Percentiles rank a stretch among this genome's conserved stretches.
phyloP scores from a whole-genome alignment of 2,797 vertebrate genomes.

The Rhodeus uyekii region DNA sequence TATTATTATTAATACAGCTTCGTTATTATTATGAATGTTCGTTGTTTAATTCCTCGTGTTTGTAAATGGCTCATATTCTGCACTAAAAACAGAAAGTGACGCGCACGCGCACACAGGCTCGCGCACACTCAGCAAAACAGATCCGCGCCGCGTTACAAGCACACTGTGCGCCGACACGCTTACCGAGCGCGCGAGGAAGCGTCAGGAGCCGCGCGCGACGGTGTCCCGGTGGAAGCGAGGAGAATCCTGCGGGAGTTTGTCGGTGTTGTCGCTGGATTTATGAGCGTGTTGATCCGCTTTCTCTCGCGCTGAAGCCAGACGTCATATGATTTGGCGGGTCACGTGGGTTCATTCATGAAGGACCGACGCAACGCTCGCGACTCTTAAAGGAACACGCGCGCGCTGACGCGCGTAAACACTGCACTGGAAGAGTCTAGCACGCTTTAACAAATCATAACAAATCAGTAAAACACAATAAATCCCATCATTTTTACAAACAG shows the following conservation, averaged over 20 bases:
- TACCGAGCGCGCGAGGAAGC: conserved; percentile 52
- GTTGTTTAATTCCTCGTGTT: background rate
- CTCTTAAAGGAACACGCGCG: conserved; percentile 73
- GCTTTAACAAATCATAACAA: background rate
- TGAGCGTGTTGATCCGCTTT: conserved; percentile 69
- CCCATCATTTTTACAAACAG: background rate
- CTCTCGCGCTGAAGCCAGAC: conserved; percentile 81
- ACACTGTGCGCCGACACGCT: conserved; percentile 16
- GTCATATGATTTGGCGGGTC: conserved; percentile 94
- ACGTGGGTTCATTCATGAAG: conserved; percentile 98
- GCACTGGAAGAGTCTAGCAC: background rate
- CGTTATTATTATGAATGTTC: background rate
- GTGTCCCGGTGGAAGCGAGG: background rate
- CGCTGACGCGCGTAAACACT: background rate
- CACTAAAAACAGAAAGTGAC: conserved; percentile 18
- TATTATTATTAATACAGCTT: background rate
- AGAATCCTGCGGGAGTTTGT: conserved; percentile 29
- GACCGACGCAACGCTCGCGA: conserved; percentile 74
- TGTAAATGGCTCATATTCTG: background rate
- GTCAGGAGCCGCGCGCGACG: conserved; percentile 9
- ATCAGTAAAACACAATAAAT: background rate
- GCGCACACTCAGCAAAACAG: conserved; percentile 52
- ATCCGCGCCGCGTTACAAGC: background rate
- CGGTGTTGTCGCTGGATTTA: conserved; percentile 42
- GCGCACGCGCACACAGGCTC: conserved; percentile 1